Evolutionary conservation across 2,113 vertebrate species (phyloP).

Genomic region (Gallinago undulata): DNA sequence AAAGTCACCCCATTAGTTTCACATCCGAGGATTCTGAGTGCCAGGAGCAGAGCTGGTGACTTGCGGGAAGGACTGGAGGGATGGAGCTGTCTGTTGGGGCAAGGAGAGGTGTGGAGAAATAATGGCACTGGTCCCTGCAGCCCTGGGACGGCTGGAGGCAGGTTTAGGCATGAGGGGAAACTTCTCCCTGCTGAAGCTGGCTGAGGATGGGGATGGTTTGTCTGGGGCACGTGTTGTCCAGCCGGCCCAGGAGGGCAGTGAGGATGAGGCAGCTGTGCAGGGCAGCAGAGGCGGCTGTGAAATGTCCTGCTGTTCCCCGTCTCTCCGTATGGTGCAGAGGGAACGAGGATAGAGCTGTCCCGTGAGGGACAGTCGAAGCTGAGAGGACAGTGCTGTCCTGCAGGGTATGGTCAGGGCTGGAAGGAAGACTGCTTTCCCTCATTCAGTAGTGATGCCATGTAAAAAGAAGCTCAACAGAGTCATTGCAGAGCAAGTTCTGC

Average conservation of each 20-base stretch:
- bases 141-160: not conserved
- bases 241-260: not conserved
- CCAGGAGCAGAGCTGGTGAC: not conserved
- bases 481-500: not conserved
- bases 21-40: not conserved
- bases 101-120: not conserved
- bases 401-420: fast-evolving
- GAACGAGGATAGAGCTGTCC: not conserved
- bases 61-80: not conserved
- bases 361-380: fast-evolving
- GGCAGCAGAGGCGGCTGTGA: not conserved
- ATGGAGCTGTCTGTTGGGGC: not conserved
- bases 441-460: fast-evolving
- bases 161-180: fast-evolving
- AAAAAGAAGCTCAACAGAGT: not conserved
- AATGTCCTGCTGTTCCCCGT: fast-evolving
- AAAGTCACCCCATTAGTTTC: not conserved
- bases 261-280: fast-evolving
- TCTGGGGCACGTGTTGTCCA: fast-evolving
- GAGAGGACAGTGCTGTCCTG: not conserved
- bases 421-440: not conserved
- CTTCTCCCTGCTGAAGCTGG: not conserved
- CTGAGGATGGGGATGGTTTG: not conserved
- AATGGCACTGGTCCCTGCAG: fast-evolving
- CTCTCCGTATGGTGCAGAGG: fast-evolving